Conservation (phyloP, 2,888 invertebrate species). For the Zygogramma bicolorata region DNA sequence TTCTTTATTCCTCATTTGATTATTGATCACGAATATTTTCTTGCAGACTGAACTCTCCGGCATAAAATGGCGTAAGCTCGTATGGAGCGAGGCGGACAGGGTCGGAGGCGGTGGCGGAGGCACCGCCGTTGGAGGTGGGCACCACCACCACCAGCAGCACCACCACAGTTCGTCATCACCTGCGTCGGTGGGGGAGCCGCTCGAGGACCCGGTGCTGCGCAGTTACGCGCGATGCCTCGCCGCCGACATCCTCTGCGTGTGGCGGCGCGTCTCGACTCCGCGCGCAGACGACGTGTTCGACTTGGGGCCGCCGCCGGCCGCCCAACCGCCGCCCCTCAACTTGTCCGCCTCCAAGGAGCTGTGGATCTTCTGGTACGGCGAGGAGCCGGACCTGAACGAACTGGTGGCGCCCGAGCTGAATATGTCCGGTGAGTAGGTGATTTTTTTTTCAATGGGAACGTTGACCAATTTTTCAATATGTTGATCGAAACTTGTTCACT, state of each 20-base stretch:
- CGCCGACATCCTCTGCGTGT: conserved; percentile 96
- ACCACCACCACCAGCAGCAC: conserved; percentile 61
- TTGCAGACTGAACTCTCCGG: conserved; percentile 97
- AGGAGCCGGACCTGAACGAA: conserved; percentile 90
- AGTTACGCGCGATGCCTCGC: conserved; percentile 92
- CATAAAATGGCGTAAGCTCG: conserved; percentile 98
- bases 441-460: no score
- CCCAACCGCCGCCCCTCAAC: conserved; percentile 79
- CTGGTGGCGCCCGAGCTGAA: conserved; percentile 88
- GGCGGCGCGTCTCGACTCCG: conserved; percentile 87
- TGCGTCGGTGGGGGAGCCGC: no score
- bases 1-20: no score
- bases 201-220: conserved; percentile 91
- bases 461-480: no score
- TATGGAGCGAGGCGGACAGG: conserved; percentile 80
- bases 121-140: conserved; percentile 48
- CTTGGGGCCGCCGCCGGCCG: conserved; percentile 64
- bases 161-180: no score
- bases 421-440: conserved; percentile 86
- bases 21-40: no score
- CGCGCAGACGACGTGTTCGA: conserved; percentile 67
- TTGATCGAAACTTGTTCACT: no score
- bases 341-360: conserved; percentile 94
- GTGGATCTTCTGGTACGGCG: conserved; percentile 99
- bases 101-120: conserved; percentile 66